Percentiles rank a stretch among this genome's conserved stretches.
Conservation (phyloP, 2,888 invertebrate species). For the Polymixis lichenea region DNA sequence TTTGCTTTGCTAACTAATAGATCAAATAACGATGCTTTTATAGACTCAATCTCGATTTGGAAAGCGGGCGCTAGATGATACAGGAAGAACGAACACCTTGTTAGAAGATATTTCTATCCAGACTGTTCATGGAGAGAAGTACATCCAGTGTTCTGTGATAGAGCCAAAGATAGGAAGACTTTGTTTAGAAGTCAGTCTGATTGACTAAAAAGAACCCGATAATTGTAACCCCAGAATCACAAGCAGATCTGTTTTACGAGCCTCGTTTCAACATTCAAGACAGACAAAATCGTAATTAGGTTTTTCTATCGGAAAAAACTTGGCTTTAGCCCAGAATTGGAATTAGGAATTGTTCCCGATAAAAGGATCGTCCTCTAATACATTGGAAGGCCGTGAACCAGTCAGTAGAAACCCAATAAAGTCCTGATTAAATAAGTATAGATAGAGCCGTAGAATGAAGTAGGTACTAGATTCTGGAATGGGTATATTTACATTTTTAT, state of each 20-base stretch:
- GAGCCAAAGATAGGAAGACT: not conserved
- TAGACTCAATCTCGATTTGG: not conserved
- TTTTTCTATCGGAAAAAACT: slow-evolving; percentile 45
- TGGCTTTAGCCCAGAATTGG: slow-evolving; percentile 57
- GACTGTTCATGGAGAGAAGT: not conserved
- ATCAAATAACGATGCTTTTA: not conserved
- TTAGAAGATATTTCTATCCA: not conserved
- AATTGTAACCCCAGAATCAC: slow-evolving; percentile 26
- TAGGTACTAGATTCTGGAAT: not conserved
- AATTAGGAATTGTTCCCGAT: slow-evolving; percentile 48
- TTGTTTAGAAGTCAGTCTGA: not conserved
- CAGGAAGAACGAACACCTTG: not conserved
- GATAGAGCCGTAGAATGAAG: slow-evolving; percentile 5
- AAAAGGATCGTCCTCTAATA: slow-evolving; percentile 35
- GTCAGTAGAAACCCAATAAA: slow-evolving; percentile 41
- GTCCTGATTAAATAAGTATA: slow-evolving; percentile 43
- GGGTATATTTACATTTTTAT: slow-evolving; percentile 2
- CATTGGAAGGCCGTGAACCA: slow-evolving; percentile 30
- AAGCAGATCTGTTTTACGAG: slow-evolving; percentile 30
- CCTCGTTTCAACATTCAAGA: slow-evolving; percentile 7
- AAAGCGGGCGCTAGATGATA: not conserved
- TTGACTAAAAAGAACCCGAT: slow-evolving; percentile 14
- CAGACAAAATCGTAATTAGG: slow-evolving; percentile 47
- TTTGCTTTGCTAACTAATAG: not conserved
- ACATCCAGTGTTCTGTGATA: not conserved